Percentiles rank a stretch among this genome's conserved stretches.
These are phyloP conservation scores for Alosa sapidissima DNA, from an alignment of 2,797 vertebrate genomes.

Conservation along the genomic window DNA sequence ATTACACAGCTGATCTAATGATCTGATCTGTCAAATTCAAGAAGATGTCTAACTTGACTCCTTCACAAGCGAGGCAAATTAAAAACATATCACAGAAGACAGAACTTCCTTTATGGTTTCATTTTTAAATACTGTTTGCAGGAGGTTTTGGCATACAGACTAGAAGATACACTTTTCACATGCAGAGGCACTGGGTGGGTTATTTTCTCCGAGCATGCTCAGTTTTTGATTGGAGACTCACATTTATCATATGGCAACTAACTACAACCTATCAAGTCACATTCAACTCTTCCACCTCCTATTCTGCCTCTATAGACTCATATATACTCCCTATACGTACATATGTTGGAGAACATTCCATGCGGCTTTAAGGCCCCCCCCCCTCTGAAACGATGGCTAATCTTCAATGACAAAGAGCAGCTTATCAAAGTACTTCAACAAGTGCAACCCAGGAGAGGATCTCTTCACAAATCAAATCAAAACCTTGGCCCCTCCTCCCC, in stretches of 20 bases:
- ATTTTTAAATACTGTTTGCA: slow-evolving; percentile 48
- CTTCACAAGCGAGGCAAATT: not conserved
- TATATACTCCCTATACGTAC: slow-evolving; percentile 58
- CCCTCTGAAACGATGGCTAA: slow-evolving; percentile 28
- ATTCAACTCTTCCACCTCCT: slow-evolving; percentile 57
- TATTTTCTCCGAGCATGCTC: slow-evolving; percentile 66
- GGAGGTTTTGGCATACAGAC: slow-evolving; percentile 67
- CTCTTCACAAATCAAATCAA: slow-evolving; percentile 23
- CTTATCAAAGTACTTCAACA: slow-evolving; percentile 22
- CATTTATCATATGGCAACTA: slow-evolving; percentile 48
- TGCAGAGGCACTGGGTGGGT: slow-evolving; percentile 79
- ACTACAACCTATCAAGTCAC: slow-evolving; percentile 58
- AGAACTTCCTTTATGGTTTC: not conserved
- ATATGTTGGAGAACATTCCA: slow-evolving; percentile 64
- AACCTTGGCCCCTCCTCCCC: slow-evolving; percentile 22
- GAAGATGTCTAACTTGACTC: not conserved
- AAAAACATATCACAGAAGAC: not conserved
- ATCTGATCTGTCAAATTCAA: slow-evolving; percentile 20
- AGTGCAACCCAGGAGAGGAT: slow-evolving; percentile 35
- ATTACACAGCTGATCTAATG: slow-evolving; percentile 31
- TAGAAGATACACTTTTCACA: slow-evolving; percentile 63
- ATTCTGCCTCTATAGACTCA: slow-evolving; percentile 60
- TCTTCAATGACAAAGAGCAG: slow-evolving; percentile 29
- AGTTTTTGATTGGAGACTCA: slow-evolving; percentile 56
- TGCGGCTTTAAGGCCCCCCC: slow-evolving; percentile 65